Percentiles rank a stretch among this genome's conserved stretches.
Conservation (phyloP, 2,113 vertebrate species). For the Plestiodon gilberti region DNA sequence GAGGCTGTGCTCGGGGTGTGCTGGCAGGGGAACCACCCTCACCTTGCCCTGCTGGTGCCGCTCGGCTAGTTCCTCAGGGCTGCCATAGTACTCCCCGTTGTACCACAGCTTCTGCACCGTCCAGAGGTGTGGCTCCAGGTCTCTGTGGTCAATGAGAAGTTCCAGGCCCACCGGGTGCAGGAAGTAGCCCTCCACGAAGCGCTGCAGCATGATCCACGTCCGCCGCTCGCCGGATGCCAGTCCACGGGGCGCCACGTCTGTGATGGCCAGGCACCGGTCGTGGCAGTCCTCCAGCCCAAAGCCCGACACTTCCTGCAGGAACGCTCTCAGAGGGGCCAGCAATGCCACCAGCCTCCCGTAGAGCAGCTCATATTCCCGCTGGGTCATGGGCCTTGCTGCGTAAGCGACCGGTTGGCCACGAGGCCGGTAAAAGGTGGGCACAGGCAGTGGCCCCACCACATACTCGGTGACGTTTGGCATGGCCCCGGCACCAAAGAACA, state of each 20-base stretch:
- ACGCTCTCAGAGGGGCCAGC: constrained; percentile 65
- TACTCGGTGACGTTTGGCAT: constrained; percentile 87
- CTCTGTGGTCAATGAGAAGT: constrained; percentile 84
- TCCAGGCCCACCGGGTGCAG: constrained; percentile 91
- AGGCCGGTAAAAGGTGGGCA: constrained; percentile 68
- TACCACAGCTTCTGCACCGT: constrained; percentile 85
- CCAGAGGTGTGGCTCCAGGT: constrained; percentile 79
- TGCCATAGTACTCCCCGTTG: constrained; percentile 83
- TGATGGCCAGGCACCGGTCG: constrained; percentile 81
- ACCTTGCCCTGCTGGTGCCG: constrained; percentile 75
- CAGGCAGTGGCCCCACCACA: constrained; percentile 82
- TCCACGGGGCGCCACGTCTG: constrained; percentile 85
- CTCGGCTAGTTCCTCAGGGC: constrained; percentile 77
- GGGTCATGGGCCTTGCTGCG: constrained; percentile 77
- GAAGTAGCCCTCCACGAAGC: constrained; percentile 85
- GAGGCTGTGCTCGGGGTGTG: constrained; percentile 20
- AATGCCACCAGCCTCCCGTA: constrained; percentile 50
- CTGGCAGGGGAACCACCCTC: constrained; percentile 60
- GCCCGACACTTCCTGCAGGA: constrained; percentile 81
- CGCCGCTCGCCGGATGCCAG: constrained; percentile 83
- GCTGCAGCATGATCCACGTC: constrained; percentile 88
- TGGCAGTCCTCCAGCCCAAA: constrained; percentile 81
- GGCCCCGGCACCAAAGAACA: constrained; percentile 78
- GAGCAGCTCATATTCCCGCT: constrained; percentile 76
- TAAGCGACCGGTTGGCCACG: constrained; percentile 69